These are phyloP conservation scores for Battus philenor DNA, from an alignment of 1,140 invertebrate genomes.

Conservation along the genomic window DNA sequence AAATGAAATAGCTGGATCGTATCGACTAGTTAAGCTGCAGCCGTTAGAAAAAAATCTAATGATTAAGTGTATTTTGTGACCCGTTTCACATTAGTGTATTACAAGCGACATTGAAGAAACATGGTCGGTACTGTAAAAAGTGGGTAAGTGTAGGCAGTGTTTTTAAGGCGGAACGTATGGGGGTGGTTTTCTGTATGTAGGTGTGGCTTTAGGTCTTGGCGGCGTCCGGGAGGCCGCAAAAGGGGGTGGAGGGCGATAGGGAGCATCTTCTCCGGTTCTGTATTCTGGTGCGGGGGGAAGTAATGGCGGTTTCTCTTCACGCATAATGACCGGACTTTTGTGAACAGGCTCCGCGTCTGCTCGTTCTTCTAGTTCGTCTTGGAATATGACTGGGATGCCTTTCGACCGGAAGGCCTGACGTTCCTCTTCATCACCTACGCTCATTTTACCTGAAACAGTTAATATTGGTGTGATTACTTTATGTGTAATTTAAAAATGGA, in stretches of 20 bases:
- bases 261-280: constrained; percentile 76
- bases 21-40: constrained; percentile 1
- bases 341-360: constrained; percentile 85
- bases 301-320: constrained; percentile 94
- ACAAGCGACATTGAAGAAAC: not conserved
- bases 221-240: constrained; percentile 84
- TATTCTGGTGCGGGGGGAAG: constrained; percentile 79
- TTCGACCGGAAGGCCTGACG: constrained; percentile 90
- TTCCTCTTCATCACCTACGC: constrained; percentile 84
- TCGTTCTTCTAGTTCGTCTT: constrained; percentile 94
- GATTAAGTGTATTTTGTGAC: not conserved
- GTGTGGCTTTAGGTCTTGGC: constrained; percentile 85
- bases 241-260: constrained; percentile 87
- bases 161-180: constrained; percentile 94
- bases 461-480: too few species aligned
- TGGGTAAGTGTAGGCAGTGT: not conserved
- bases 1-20: constrained; percentile 1
- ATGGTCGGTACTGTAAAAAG: not conserved
- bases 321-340: constrained; percentile 93
- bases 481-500: too few species aligned
- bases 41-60: not conserved
- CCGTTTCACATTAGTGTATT: not conserved
- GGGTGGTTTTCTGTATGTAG: constrained; percentile 92
- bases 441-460: constrained; percentile 76
- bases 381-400: constrained; percentile 95